Percentiles rank a stretch among this genome's conserved stretches.
These are phyloP conservation scores for Blera fallax DNA, from an alignment of 2,888 invertebrate genomes.

Conservation along the genomic window DNA sequence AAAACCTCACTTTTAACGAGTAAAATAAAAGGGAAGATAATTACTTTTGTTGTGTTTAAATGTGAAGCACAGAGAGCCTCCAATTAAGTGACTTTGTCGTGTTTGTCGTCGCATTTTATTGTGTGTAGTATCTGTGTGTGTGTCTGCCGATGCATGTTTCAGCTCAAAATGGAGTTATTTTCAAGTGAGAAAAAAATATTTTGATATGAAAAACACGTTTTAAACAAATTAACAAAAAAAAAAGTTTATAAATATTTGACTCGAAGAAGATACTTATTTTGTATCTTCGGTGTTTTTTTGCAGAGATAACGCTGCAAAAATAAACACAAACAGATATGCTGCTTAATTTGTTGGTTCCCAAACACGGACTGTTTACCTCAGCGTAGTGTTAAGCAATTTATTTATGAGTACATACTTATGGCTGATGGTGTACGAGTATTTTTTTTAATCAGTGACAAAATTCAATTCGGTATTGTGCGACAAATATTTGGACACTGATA, in stretches of 20 bases:
- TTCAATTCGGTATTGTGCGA: slow-evolving; percentile 33
- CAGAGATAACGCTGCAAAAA: slow-evolving; percentile 46
- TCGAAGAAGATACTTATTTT: not conserved
- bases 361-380: slow-evolving; percentile 37
- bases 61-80: slow-evolving; percentile 46
- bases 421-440: not conserved
- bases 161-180: slow-evolving; percentile 39
- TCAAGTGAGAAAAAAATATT: not conserved
- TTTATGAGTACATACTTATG: slow-evolving; percentile 20
- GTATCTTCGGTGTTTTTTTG: slow-evolving; percentile 23
- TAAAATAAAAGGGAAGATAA: slow-evolving; percentile 41
- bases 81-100: slow-evolving; percentile 47
- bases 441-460: slow-evolving; percentile 52
- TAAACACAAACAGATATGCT: slow-evolving; percentile 36
- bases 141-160: not conserved
- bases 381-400: slow-evolving; percentile 50
- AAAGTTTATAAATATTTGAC: slow-evolving; percentile 20
- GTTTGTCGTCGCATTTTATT: not conserved
- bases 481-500: slow-evolving; percentile 41
- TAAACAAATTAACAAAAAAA: not conserved
- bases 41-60: slow-evolving; percentile 59
- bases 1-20: not conserved
- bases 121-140: not conserved
- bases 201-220: slow-evolving; percentile 14
- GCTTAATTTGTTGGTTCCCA: slow-evolving; percentile 46